Base-by-base conservation (phyloP, 2,888 invertebrate species). In the Macrophya annulata region DNA sequence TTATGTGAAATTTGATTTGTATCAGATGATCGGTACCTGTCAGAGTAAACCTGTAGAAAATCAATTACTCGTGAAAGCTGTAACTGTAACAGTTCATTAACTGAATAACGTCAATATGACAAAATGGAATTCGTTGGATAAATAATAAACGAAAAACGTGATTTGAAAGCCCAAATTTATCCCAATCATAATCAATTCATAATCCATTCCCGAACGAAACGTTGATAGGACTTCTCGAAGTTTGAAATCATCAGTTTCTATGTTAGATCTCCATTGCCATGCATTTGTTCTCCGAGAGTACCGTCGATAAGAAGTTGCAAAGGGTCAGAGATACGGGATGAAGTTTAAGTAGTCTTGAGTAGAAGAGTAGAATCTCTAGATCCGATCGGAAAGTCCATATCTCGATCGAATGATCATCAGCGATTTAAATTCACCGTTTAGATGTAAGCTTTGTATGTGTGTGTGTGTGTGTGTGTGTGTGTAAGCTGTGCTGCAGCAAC, bases 401-500 rank as follows among this genome's bases (percentile, higher is more conserved):
- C 40, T n/a, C 40, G 62, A 81, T 59, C 62, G 81, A 62, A 62
- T 43, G 59, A 81, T 81, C 59, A 81, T 81, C 81, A 62, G 62
- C 81, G 59, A 81, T 81, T 62, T 81, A 43, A 81, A 81, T 81
- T 81, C 81, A n/a, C 5, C 77, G 77, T 40, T 55, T 37, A 55
- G 8, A 55, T n/a, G 55, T n/a, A n/a, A 21, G 45, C 21, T 31
- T 1, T 31, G 31, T 31, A 31, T 31, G 31, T 31, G 10, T 10
- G 17, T 0, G 55, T n/a, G n/a, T n/a, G n/a, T n/a, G n/a, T n/a
- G n/a, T n/a, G n/a, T n/a, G n/a, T n/a, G n/a, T n/a, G n/a, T n/a
- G n/a, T n/a, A 55, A 40, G 43, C 76, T 31, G 62, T 21, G 76
- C 21, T 17, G 62, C 31, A 62, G 62, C 40, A 43, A 2, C 59